Conservation (phyloP, 30 jellyfish, hydroid and myxozoan species). For the Aurelia sp. region DNA sequence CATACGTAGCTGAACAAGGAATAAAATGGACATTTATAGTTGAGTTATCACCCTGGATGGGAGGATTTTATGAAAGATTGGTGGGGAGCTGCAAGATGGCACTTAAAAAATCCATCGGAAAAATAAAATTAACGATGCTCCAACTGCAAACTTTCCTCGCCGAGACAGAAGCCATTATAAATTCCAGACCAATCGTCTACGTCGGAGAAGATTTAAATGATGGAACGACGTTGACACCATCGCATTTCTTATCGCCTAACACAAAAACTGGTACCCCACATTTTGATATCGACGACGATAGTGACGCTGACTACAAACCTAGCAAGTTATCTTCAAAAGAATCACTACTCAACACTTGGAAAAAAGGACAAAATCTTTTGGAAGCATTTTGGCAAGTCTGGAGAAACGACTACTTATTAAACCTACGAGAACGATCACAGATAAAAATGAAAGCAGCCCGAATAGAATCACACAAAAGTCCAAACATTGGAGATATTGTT, state of each 20-base stretch:
- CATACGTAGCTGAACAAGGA: conserved; percentile 3
- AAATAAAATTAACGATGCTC: neutral
- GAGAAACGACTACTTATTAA: too few relatives aligned
- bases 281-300: neutral
- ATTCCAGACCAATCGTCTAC: conserved; percentile 14
- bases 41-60: conserved; percentile 59
- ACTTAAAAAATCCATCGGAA: neutral
- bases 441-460: too few relatives aligned
- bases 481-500: too few relatives aligned
- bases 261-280: conserved; percentile 20
- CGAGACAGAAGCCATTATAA: conserved; percentile 13
- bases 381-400: too few relatives aligned
- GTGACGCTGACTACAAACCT: too few relatives aligned
- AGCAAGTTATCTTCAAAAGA: too few relatives aligned
- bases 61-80: conserved; percentile 59
- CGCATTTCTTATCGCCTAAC: conserved; percentile 14
- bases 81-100: conserved; percentile 41
- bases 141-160: conserved; percentile 7
- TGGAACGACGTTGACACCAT: conserved; percentile 16
- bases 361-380: too few relatives aligned
- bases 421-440: too few relatives aligned
- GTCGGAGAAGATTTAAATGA: conserved; percentile 23
- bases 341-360: too few relatives aligned
- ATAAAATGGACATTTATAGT: conserved; percentile 41
- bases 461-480: too few relatives aligned